These are phyloP conservation scores for Lithobates sylvaticus DNA, from an alignment of 2,797 vertebrate genomes.

Conservation along the genomic window DNA sequence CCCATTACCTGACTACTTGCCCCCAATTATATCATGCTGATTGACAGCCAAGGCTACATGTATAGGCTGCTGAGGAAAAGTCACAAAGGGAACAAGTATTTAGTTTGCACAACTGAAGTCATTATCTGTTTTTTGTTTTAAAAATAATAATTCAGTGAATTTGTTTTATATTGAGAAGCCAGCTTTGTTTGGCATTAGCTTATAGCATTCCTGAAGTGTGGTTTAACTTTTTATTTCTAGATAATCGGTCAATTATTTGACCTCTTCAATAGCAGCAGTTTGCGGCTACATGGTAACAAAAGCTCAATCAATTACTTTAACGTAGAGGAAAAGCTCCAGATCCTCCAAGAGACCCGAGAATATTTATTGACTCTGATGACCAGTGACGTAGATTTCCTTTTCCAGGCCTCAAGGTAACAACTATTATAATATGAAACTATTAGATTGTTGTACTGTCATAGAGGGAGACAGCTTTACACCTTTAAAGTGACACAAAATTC, in stretches of 20 bases:
- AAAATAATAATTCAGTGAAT: too few relatives aligned
- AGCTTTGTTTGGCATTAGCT: not conserved
- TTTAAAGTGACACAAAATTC: too few relatives aligned
- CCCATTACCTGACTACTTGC: too few relatives aligned
- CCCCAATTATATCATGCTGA: too few relatives aligned
- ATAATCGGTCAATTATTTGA: constrained; percentile 41
- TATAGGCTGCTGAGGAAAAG: too few relatives aligned
- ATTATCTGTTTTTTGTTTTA: too few relatives aligned
- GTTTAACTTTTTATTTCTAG: constrained; percentile 28
- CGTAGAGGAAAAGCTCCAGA: constrained; percentile 35
- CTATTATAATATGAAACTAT: not conserved
- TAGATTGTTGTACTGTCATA: too few relatives aligned
- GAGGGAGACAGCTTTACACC: too few relatives aligned
- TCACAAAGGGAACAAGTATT: too few relatives aligned
- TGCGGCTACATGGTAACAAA: constrained; percentile 9
- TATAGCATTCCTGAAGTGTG: not conserved
- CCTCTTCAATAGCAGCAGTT: constrained; percentile 44
- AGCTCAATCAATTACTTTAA: constrained; percentile 32
- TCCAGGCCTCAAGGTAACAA: constrained; percentile 49
- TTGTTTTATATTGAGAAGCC: too few relatives aligned
- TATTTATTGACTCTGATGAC: constrained; percentile 48
- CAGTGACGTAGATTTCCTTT: constrained; percentile 21
- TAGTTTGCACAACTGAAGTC: too few relatives aligned
- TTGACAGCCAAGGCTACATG: too few relatives aligned
- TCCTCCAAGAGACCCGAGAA: constrained; percentile 45